Evolutionary conservation across 2,888 invertebrate genomes (phyloP).

Genomic region (Opisthograptis luteolata): DNA sequence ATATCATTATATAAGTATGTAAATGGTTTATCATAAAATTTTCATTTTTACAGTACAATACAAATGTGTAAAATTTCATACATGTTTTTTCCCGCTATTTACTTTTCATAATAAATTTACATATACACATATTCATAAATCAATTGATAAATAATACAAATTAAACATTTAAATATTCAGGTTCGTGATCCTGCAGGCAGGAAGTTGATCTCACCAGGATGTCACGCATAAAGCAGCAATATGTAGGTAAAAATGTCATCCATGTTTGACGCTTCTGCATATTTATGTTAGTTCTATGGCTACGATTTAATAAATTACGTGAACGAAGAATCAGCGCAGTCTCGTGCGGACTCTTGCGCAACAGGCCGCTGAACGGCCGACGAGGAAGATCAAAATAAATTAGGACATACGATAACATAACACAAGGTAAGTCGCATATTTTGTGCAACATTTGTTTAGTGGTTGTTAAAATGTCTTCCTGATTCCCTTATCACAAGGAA

Average conservation of each 20-base stretch:
- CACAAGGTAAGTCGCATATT: slow-evolving; percentile 25
- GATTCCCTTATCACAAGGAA: background rate
- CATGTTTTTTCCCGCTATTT: too few relatives aligned
- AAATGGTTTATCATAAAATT: too few relatives aligned
- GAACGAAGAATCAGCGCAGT: slow-evolving; percentile 72
- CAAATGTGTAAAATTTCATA: too few relatives aligned
- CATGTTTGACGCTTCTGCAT: slow-evolving; percentile 24
- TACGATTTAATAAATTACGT: slow-evolving; percentile 78
- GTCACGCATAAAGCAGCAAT: slow-evolving; percentile 26
- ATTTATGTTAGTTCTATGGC: slow-evolving; percentile 49
- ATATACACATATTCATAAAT: too few relatives aligned
- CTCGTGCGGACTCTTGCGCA: slow-evolving; percentile 76
- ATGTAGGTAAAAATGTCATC: slow-evolving; percentile 12
- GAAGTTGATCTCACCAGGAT: slow-evolving; percentile 29
- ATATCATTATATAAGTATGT: too few relatives aligned
- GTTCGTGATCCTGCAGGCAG: slow-evolving; percentile 34
- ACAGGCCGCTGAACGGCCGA: slow-evolving; percentile 61
- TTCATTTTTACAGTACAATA: too few relatives aligned
- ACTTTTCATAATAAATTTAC: too few relatives aligned
- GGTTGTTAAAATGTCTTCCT: background rate
- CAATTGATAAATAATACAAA: too few relatives aligned
- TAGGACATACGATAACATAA: slow-evolving; percentile 13
- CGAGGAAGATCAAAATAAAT: slow-evolving; percentile 1
- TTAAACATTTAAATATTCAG: slow-evolving; percentile 36
- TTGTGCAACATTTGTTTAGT: background rate